Percentiles rank a stretch among this genome's conserved stretches.
Evolutionary conservation across 2,797 vertebrate species (phyloP).

Genomic region (Poeciliopsis presidionis): DNA sequence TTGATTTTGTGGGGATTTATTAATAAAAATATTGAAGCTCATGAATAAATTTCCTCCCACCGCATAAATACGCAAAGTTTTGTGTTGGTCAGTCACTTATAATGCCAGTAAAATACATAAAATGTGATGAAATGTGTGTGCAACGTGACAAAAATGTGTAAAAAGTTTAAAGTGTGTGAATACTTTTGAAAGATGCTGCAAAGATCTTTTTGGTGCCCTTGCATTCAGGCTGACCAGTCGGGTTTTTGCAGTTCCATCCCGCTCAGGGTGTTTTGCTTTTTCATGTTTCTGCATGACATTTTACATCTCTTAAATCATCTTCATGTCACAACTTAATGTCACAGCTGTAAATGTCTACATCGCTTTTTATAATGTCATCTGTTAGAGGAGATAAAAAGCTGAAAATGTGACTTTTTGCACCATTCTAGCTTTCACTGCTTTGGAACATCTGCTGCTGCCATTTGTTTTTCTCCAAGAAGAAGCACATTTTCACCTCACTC

Average conservation of each 20-base stretch:
- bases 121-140: not conserved
- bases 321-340: not conserved
- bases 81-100: not conserved
- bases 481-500: not conserved
- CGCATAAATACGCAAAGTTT: not conserved
- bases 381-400: not conserved
- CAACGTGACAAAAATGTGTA: not conserved
- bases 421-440: not conserved
- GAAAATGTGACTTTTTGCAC: not conserved
- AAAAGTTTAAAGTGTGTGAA: not conserved
- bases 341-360: not conserved
- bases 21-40: not conserved
- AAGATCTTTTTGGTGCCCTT: not conserved
- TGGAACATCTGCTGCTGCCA: not conserved
- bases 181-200: not conserved
- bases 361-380: not conserved
- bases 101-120: not conserved
- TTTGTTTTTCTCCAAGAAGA: not conserved
- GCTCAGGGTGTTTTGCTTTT: not conserved
- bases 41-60: not conserved
- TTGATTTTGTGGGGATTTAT: not conserved
- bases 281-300: not conserved
- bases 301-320: not conserved
- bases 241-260: not conserved
- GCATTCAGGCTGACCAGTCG: not conserved